These are phyloP conservation scores for Homalodisca vitripennis DNA, from an alignment of 1,140 invertebrate species.

Conservation along the genomic window DNA sequence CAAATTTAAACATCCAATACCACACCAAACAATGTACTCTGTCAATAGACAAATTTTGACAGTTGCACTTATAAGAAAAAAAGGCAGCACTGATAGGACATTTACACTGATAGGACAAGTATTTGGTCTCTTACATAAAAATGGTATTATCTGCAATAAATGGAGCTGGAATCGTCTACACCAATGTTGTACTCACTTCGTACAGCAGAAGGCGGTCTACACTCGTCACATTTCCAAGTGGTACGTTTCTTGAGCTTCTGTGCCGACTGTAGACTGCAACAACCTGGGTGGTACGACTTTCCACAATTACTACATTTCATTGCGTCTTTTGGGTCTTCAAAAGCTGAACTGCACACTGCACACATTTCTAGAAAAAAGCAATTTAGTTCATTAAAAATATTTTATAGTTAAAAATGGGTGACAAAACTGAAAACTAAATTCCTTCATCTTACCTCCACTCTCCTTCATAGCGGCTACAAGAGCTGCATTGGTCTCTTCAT, in stretches of 20 bases:
- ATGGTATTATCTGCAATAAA: neutral
- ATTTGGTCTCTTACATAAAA: neutral
- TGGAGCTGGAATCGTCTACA: neutral
- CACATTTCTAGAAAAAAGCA: neutral
- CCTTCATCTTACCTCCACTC: neutral
- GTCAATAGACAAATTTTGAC: neutral
- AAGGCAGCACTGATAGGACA: no score
- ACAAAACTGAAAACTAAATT: neutral
- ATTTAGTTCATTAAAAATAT: neutral
- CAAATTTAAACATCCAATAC: no score
- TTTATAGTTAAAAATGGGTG: neutral
- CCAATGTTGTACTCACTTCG: neutral
- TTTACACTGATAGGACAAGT: neutral
- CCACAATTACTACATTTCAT: neutral
- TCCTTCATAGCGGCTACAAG: neutral
- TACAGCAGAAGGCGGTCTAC: neutral
- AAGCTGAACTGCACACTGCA: neutral
- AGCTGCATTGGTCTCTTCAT: conserved; percentile 19
- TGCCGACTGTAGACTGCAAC: neutral
- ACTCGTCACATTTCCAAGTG: neutral
- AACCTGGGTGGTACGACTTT: neutral
- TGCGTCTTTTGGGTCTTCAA: neutral
- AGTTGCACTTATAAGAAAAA: no score
- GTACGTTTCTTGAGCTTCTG: neutral
- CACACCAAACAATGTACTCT: neutral